A percentile compares a stretch with the other conserved stretches of the same genome.
Evolutionary conservation across 2,797 vertebrate genomes (phyloP).

Genomic region (Chrosomus eos): DNA sequence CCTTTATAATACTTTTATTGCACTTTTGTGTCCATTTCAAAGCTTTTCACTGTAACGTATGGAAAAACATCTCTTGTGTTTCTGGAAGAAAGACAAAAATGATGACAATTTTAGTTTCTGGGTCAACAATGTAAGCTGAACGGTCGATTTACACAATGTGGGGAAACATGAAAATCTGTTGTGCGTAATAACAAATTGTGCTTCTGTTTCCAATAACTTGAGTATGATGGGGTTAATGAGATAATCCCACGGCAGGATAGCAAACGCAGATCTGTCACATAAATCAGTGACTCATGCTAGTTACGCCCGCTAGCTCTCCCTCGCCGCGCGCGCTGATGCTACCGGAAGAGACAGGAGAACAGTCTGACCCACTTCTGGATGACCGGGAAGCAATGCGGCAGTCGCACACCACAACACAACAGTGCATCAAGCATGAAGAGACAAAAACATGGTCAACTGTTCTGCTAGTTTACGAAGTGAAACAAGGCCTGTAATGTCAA

Average conservation of each 20-base stretch:
- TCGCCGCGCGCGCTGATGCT: conserved; percentile 71
- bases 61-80: neutral
- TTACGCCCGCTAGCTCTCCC: conserved; percentile 67
- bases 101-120: neutral
- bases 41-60: neutral
- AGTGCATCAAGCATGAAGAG: conserved; percentile 58
- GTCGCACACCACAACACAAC: conserved; percentile 51
- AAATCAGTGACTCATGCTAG: conserved; percentile 61
- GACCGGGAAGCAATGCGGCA: conserved; percentile 75
- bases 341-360: conserved; percentile 76
- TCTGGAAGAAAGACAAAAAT: neutral
- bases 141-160: neutral
- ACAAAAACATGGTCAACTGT: conserved; percentile 19
- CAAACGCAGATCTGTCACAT: conserved; percentile 19
- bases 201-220: neutral
- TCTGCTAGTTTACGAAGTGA: neutral
- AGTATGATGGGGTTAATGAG: conserved; percentile 7
- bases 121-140: neutral
- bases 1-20: neutral
- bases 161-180: neutral
- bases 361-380: conserved; percentile 77
- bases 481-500: neutral
- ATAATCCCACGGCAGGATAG: neutral
- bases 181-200: neutral
- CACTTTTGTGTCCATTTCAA: neutral